Base-by-base conservation (phyloP, 2,797 vertebrate species). In the Antrozous pallidus region DNA sequence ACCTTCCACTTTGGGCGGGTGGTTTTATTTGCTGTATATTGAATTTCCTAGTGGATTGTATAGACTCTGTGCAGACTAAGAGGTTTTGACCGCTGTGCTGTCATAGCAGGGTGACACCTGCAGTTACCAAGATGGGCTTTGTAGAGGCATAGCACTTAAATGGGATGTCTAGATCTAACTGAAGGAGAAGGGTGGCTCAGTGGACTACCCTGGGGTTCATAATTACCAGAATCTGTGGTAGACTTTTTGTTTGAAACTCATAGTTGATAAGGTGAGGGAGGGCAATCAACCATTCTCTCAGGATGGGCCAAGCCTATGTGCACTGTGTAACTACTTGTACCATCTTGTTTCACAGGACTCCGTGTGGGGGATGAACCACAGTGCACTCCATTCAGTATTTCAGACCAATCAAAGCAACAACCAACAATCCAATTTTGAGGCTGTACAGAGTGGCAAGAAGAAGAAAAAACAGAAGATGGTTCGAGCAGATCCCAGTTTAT, bases 381-480 rank as follows among this genome's bases (percentile, higher is more conserved):
- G 98, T 61, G 98, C 98, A 73, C 98, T 99, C 81, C 98, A 99
- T 90, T 98, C 99, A 2, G 98, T 99, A 90, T 99, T 99, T 98
- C 99, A 99, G 97, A 99, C 99, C 96, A 99, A 99, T 98, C 99
- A 99, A 92, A 99, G 98, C 74, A 99, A 98, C 97, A 98, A 97
- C 96, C 99, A 99, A 96, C 99, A 99, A 97, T 98, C 99, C 88
- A 99, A 98, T 95, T 99, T 99, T 90, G 99, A 99, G 97, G 99
- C 99, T 3, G 99, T 99, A 96, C 99, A 99, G 97, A 99, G 99
- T 42, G 99, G 99, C 96, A 99, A 99, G 98, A 99, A 99, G 97
- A 99, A 99, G 98, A 99, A 99, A 98, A 99, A 99, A 93, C 99
- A 99, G 98, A 99, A 99, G 96, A 99, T 99, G 99, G 99, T 99